Conservation (phyloP, 2,797 vertebrate genomes). For the Pogoniulus pusillus region DNA sequence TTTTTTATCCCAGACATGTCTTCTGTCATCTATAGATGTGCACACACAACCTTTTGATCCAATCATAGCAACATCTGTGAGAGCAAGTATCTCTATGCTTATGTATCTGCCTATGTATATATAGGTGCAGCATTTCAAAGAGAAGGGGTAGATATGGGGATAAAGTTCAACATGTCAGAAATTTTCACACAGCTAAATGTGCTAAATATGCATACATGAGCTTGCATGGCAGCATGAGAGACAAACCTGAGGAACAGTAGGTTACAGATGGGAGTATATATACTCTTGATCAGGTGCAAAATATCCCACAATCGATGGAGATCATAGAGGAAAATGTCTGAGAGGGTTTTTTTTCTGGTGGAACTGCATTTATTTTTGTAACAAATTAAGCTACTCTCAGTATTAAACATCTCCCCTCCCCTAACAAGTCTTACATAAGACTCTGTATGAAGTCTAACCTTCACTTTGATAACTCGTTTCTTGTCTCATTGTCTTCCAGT, state of each 20-base stretch:
- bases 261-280: background rate
- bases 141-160: background rate
- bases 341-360: too few species aligned
- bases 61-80: too few species aligned
- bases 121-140: background rate
- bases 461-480: background rate
- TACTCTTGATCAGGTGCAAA: background rate
- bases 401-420: background rate
- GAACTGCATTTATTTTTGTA: background rate
- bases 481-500: background rate
- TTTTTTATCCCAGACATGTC: background rate
- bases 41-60: too few species aligned
- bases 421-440: background rate
- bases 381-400: background rate
- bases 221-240: background rate
- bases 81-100: background rate
- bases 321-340: background rate
- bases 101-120: background rate
- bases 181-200: background rate
- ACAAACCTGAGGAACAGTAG: background rate
- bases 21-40: background rate
- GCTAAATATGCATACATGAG: fast-evolving
- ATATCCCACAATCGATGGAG: background rate
- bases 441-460: background rate
- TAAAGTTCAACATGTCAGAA: background rate